A percentile compares a stretch with the other conserved stretches of the same genome.
Conservation (phyloP, 23 tunicate genomes). For the Clavelina lepadiformis region DNA sequence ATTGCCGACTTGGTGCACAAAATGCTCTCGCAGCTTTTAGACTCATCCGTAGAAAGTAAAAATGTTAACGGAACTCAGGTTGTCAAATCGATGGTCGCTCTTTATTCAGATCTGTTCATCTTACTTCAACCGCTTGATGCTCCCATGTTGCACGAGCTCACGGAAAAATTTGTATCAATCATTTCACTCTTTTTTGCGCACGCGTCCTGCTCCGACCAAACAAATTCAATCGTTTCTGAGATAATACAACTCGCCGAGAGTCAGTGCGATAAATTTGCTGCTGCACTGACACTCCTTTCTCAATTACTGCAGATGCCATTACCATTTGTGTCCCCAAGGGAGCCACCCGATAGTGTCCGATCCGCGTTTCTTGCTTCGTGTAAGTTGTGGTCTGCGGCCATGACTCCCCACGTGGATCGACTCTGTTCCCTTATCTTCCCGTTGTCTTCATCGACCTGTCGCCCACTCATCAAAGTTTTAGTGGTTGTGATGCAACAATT, state of each 20-base stretch:
- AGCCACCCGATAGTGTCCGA: conserved; percentile 13
- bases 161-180: conserved; percentile 35
- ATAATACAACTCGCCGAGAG: conserved; percentile 29
- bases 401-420: conserved; percentile 29
- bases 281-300: conserved; percentile 48
- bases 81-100: conserved; percentile 18
- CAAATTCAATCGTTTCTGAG: conserved; percentile 6
- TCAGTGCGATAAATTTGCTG: conserved; percentile 71
- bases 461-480: conserved; percentile 51
- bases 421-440: conserved; percentile 34
- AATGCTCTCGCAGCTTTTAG: conserved; percentile 42
- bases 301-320: conserved; percentile 82
- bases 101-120: conserved; percentile 61
- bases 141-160: conserved; percentile 35
- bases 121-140: conserved; percentile 26
- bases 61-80: conserved; percentile 36
- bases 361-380: conserved; percentile 19
- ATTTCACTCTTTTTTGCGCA: conserved; percentile 29
- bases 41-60: conserved; percentile 34
- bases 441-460: conserved; percentile 58
- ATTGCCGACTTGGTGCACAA: conserved; percentile 10
- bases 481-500: conserved; percentile 60
- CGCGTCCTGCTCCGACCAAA: conserved; percentile 1
- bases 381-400: conserved; percentile 24
- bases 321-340: conserved; percentile 46